Evolutionary conservation across 2,113 vertebrate species (phyloP), one percentile per base, ranked within the genome.

Genomic region (Ceyx melanurus): DNA sequence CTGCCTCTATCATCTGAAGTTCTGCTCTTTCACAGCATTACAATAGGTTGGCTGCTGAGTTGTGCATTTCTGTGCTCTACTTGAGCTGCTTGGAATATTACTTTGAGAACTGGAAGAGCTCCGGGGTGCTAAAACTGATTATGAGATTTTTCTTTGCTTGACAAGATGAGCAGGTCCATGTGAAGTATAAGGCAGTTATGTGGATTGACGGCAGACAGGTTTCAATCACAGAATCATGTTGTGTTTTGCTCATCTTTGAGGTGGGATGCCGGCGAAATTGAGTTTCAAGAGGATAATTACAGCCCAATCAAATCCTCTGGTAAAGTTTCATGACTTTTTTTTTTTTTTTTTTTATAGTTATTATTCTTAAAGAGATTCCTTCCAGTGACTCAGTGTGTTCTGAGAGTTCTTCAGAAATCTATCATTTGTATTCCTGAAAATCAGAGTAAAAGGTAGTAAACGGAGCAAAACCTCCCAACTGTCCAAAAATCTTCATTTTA

Each of bases 131-230:
- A 97, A 96, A 98, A 97, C 95, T 97, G 97, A 98, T 98, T 96
- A 97, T 97, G 94, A 97, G 96, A 97, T 98, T 98, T 98, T 98
- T 97, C 96, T 97, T 98, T 88, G 73, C 92, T 94, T 98, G 98
- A 98, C 97, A 98, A 98, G 94, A 97, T 88, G 95, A 98, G 96
- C 95, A 94, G 95, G 93, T 93, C 94, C 94, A 90, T 80, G 95
- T 97, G 96, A 97, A 89, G 91, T 76, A 96, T 86, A 78, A 92
- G 72, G 82, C 85, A 81, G 95, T 94, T 94, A 31, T 86, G 50
- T 89, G 92, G 89, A 96, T 88, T 94, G 76, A 96, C 1, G 60
- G 66, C 86, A 95, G 91, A 94, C 75, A 73, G 92, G 66, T 96
- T 97, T 97, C 92, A 96, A 14, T 97, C 95, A 89, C 58, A 93